phyloP scores from a whole-genome alignment of 1,140 invertebrate genomes.

The Caenorhabditis elegans region WBcel235 BX284602.5:8663501-8664000 shows the following conservation, averaged over 20 bases:
- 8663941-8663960: neutral
- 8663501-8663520: neutral
- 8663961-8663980: conserved; percentile 40
- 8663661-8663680: conserved; percentile 12
- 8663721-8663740: neutral
- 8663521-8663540: neutral
- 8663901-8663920: neutral
- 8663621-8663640: neutral
- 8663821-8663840: neutral
- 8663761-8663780: neutral
- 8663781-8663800: neutral
- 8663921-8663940: conserved; percentile 31
- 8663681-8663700: neutral
- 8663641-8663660: conserved; percentile 35
- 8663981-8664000: conserved; percentile 55
- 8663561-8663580: conserved; percentile 25
- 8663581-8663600: conserved; percentile 23
- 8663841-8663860: neutral
- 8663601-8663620: conserved; percentile 34
- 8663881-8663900: neutral
- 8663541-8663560: conserved; percentile 40
- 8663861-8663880: conserved; percentile 17
- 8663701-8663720: neutral
- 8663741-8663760: neutral
- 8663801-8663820: conserved; percentile 10